These are phyloP conservation scores for Drosophila pachea DNA, from an alignment of 1,140 invertebrate genomes.

Conservation along the genomic window DNA sequence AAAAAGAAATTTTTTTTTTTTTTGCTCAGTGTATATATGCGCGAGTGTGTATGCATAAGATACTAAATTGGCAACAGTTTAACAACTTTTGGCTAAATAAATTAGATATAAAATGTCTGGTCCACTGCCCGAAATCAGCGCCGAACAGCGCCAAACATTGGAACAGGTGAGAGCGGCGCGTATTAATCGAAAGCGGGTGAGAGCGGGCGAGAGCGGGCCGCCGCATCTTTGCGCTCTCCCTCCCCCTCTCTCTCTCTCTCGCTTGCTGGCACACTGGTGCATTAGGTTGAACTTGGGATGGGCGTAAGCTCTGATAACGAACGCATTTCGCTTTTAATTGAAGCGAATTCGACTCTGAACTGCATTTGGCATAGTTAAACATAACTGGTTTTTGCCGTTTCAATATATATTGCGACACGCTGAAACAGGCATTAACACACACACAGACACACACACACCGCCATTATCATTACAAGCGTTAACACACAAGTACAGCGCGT, in stretches of 20 bases:
- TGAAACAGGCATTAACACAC: neutral
- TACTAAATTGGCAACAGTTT: conserved; percentile 45
- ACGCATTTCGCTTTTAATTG: neutral
- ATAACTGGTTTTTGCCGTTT: conserved; percentile 4
- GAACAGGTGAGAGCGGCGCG: conserved; percentile 57
- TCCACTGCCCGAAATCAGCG: conserved; percentile 66
- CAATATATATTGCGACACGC: neutral
- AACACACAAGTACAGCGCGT: neutral
- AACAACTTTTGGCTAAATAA: conserved; percentile 37
- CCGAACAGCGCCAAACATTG: conserved; percentile 61
- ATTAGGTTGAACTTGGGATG: conserved; percentile 1
- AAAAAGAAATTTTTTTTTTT: conserved; percentile 55
- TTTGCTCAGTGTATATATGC: neutral
- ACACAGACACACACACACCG: neutral
- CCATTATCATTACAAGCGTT: neutral
- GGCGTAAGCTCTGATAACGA: conserved; percentile 1
- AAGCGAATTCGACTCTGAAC: neutral
- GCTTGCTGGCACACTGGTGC: conserved; percentile 7
- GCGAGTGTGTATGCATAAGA: conserved; percentile 30
- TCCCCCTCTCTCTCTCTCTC: conserved; percentile 9
- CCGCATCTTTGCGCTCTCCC: conserved; percentile 8
- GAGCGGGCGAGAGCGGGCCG: too few species aligned
- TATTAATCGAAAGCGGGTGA: neutral
- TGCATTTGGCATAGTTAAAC: neutral
- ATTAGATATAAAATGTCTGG: conserved; percentile 57